Base-by-base conservation (phyloP, 1,140 invertebrate species). In the Drosophila mauritiana region DNA sequence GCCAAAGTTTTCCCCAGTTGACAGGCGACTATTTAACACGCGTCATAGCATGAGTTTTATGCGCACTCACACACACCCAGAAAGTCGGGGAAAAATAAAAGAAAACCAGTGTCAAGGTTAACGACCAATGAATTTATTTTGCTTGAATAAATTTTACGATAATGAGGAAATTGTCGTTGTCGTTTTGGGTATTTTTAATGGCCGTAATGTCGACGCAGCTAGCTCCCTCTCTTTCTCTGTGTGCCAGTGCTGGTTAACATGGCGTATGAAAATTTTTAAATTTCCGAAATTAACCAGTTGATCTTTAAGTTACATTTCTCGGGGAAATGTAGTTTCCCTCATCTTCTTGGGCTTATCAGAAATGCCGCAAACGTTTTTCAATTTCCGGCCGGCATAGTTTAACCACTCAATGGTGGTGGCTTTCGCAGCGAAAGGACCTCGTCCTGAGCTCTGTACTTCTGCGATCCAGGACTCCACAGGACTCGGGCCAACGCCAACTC, bases 111-210 rank as follows among this genome's bases (percentile, higher is more conserved):
- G 91, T 92, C 91, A 92, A 92, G 91, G 91, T 92, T 92, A 92
- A 92, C 91, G 91, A 92, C 91, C 91, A 92, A 92, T 92, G 91
- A 92, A 92, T 92, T 92, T 92, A 92, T 92, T 92, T 92, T 92
- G 91, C 91, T 91, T 92, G 91, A 92, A 92, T 92, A 92, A 92
- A 92, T 92, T 92, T 92, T 92, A 92, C 91, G 91, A 91, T 92
- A 91, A 92, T 92, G 91, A 91, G 91, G 90, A 91, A 91, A 91
- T 91, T 91, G 90, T 91, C 90, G 90, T 91, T 90, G 90, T 89
- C 90, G 90, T 91, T 91, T 91, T 91, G 89, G 90, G 89, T 90
- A 89, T 91, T 91, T 91, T 91, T 91, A 91, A 91, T 91, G 84
- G 78, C 59, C 84, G 80, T 85, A 84, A 91, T 90, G 88, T 75